phyloP scores from a whole-genome alignment of 2,797 vertebrate species.

The Babyrousa celebensis region DNA sequence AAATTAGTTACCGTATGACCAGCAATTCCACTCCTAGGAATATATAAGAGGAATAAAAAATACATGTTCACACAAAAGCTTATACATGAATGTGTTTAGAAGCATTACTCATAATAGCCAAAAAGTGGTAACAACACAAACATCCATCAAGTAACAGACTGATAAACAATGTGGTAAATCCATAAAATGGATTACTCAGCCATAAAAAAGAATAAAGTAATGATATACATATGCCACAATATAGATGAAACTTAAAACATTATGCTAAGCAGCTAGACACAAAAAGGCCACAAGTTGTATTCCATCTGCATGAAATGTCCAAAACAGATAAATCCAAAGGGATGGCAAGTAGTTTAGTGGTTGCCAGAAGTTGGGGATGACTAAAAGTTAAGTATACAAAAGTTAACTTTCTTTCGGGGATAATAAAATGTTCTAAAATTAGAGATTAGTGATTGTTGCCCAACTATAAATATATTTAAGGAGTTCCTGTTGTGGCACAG shows the following conservation, averaged over 20 bases:
- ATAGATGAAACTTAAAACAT: slow-evolving; percentile 1
- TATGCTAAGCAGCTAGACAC: not conserved
- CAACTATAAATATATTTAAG: not conserved
- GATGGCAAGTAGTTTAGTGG: not conserved
- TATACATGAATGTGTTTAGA: not conserved
- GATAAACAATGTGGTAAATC: not conserved
- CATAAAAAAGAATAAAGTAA: slow-evolving; percentile 45
- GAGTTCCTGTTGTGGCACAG: too few relatives aligned
- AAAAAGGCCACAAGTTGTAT: not conserved
- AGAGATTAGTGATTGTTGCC: not conserved
- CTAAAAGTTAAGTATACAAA: not conserved
- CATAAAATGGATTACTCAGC: not conserved
- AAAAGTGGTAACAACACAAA: slow-evolving; percentile 6
- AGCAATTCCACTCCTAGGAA: slow-evolving; percentile 4
- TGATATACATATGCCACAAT: not conserved
- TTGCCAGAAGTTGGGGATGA: not conserved
- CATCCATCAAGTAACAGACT: not conserved
- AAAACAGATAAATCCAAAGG: slow-evolving; percentile 40
- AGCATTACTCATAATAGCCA: not conserved
- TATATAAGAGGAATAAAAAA: slow-evolving; percentile 12
- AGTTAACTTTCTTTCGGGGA: not conserved
- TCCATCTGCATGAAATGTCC: not conserved
- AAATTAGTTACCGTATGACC: not conserved
- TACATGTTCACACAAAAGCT: not conserved
- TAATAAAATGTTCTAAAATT: slow-evolving; percentile 61